Conservation (phyloP, 2,797 vertebrate species). For the Labroides dimidiatus region DNA sequence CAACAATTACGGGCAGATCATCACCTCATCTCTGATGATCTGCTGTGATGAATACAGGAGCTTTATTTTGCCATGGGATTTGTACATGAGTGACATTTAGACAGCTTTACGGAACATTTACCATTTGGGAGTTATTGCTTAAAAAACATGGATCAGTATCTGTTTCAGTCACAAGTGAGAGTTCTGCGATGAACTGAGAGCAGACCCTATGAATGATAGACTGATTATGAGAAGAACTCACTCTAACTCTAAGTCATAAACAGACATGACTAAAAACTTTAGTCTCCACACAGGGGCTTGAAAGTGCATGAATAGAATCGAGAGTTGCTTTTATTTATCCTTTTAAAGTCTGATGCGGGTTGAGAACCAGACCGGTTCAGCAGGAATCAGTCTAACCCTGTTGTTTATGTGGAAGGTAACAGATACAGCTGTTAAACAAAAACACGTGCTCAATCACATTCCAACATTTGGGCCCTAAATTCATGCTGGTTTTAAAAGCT, state of each 20-base stretch:
- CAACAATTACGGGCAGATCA: not conserved
- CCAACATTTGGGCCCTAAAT: constrained; percentile 24
- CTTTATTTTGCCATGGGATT: constrained; percentile 37
- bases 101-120: constrained; percentile 61
- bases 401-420: constrained; percentile 25
- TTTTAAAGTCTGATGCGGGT: constrained; percentile 12
- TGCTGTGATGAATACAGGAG: constrained; percentile 32
- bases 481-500: constrained; percentile 31
- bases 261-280: no score
- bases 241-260: no score
- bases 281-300: not conserved
- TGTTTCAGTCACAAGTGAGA: no score
- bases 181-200: no score
- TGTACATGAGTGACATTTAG: constrained; percentile 28
- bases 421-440: constrained; percentile 59
- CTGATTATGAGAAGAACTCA: no score
- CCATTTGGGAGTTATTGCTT: constrained; percentile 16
- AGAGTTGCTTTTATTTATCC: constrained; percentile 24
- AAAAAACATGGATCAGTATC: not conserved
- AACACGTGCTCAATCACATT: constrained; percentile 58
- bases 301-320: constrained; percentile 34
- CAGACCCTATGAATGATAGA: no score
- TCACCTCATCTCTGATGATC: constrained; percentile 23
- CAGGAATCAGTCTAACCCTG: constrained; percentile 27
- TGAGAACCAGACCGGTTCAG: constrained; percentile 11